phyloP scores from a whole-genome alignment of 2,888 invertebrate species.

The Epirrita christyi region DNA sequence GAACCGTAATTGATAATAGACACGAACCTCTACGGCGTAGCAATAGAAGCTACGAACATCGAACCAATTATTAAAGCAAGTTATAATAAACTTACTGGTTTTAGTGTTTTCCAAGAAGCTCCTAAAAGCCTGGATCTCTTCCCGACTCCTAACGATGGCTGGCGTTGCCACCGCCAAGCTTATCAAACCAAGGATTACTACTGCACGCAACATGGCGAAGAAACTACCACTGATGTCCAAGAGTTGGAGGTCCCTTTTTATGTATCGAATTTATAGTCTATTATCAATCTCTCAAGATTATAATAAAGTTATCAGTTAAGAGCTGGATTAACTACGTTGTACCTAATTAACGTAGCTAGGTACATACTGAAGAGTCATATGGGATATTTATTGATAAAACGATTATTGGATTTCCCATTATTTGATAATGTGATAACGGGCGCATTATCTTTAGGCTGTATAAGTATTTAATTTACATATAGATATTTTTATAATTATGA shows the following conservation, averaged over 20 bases:
- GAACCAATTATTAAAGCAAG: background rate
- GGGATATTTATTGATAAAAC: background rate
- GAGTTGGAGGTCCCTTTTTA: background rate
- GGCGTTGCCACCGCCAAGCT: constrained; percentile 57
- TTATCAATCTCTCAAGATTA: constrained; percentile 33
- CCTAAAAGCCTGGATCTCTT: constrained; percentile 67
- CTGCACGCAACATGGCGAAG: constrained; percentile 55
- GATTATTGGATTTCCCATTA: background rate
- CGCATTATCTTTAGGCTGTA: too few relatives aligned
- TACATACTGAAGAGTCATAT: constrained; percentile 1
- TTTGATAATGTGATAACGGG: too few relatives aligned
- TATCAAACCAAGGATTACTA: constrained; percentile 49
- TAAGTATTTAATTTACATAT: too few relatives aligned
- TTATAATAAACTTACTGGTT: constrained; percentile 50
- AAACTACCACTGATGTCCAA: background rate
- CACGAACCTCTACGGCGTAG: too few relatives aligned
- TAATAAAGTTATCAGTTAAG: constrained; percentile 46
- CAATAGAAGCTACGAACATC: too few relatives aligned
- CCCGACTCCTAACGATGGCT: constrained; percentile 54
- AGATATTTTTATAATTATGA: too few relatives aligned
- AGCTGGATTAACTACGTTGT: constrained; percentile 26
- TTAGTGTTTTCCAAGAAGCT: constrained; percentile 64
- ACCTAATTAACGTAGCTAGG: background rate
- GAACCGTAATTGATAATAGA: too few relatives aligned
- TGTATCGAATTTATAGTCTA: constrained; percentile 37